phyloP scores from a whole-genome alignment of 2,113 vertebrate species.

The Lanius ludovicianus region DNA sequence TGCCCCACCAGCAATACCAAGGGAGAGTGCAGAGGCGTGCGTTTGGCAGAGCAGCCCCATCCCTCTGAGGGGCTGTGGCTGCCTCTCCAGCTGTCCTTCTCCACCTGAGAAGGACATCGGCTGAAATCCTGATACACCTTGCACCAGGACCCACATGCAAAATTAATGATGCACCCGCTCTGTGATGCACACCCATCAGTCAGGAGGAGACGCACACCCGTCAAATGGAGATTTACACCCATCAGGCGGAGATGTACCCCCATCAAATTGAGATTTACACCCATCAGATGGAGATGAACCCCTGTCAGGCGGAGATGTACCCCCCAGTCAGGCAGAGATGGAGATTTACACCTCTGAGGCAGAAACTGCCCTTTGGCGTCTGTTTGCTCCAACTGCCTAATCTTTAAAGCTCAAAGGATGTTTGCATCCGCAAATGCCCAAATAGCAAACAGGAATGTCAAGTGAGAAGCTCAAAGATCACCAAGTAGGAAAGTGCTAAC shows the following conservation, averaged over 20 bases:
- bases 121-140: slow-evolving; percentile 16
- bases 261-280: neutral
- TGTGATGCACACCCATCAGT: neutral
- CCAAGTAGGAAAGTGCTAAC: neutral
- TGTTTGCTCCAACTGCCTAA: neutral
- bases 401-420: rapidly evolving
- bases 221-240: neutral
- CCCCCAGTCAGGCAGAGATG: neutral
- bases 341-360: neutral
- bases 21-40: rapidly evolving
- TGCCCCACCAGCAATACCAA: rapidly evolving
- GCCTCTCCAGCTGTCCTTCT: rapidly evolving
- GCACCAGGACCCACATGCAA: neutral
- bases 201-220: neutral
- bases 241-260: neutral
- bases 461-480: neutral
- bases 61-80: no score
- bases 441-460: neutral
- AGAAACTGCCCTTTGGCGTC: rapidly evolving
- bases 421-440: neutral
- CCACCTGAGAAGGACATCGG: neutral
- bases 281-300: neutral
- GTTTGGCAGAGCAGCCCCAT: neutral
- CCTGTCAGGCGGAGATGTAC: neutral
- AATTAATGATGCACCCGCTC: neutral